Base-by-base conservation (phyloP, 1,140 invertebrate genomes). In the Leptinotarsa texana region DNA sequence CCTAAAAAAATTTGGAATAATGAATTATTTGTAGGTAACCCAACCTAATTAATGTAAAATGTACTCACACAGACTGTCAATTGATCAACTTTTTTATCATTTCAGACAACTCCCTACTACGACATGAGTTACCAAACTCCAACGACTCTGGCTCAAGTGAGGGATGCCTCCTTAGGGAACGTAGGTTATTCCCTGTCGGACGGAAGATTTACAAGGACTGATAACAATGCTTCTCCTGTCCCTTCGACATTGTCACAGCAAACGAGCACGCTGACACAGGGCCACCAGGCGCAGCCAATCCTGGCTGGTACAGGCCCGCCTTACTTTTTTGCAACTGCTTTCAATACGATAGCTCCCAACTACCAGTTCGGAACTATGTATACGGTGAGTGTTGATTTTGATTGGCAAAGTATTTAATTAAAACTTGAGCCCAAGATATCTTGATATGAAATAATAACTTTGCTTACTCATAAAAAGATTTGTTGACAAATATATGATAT, bases 181-280 rank as follows among this genome's bases (percentile, higher is more conserved):
- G 92, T 93, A 67, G 91, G 92, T 74, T 95, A 94, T 87, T 92
- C 92, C 80, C 63, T 77, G 13, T 89, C 88, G 75, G 93, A 93
- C 84, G 92, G 89, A 73, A 91, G 94, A 84, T 93, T 94, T 84
- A 88, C 92, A 65, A 51, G 94, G 81, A 92, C 92, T 73, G 94
- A 95, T 84, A 93, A 93, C 85, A 94, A 94, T 86, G 93, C 93
- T 72, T 93, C 92, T 75, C 93, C 94, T 62, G 93, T 94, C 63
- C 82, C 81, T 18, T 81, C 82, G 18, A 83, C 82, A 47, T 72
- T 82, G 17, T 82, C 83, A 4, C 80, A 81, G 73, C 83, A 85
- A 72, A 83, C 83, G 11, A 83, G 78, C 74, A 82, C 78, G 22
- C 62, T 78, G 27, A 88, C 89, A 61, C 89, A 90, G 77, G 83